Percentiles rank a stretch among this genome's conserved stretches.
phyloP scores from a whole-genome alignment of 1,140 invertebrate genomes.

The Trichonephila inaurata region DNA sequence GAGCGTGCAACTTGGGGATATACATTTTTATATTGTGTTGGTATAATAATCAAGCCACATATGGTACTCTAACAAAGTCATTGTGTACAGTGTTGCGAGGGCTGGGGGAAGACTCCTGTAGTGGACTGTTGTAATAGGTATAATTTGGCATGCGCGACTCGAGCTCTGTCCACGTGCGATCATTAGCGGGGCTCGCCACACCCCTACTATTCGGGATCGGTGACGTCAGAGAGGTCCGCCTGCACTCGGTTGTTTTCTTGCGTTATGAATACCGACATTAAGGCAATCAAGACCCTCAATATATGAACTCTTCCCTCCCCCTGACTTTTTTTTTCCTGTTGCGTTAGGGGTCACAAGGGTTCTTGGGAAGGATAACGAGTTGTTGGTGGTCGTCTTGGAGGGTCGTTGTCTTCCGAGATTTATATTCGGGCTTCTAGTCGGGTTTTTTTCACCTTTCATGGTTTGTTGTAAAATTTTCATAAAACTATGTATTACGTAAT shows the following conservation, averaged over 20 bases:
- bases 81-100: conserved; percentile 45
- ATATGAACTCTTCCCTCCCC: background rate
- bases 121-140: conserved; percentile 43
- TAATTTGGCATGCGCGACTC: conserved; percentile 70
- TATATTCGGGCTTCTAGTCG: too few species aligned
- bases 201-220: conserved; percentile 44
- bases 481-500: too few species aligned
- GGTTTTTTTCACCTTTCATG: too few species aligned
- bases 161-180: conserved; percentile 61
- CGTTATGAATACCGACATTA: conserved; percentile 53
- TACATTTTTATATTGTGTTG: conserved; percentile 68
- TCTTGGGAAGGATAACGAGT: conserved; percentile 34
- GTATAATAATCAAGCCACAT: conserved; percentile 59
- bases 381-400: conserved; percentile 12
- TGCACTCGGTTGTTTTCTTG: conserved; percentile 60
- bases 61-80: conserved; percentile 57
- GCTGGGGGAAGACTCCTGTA: background rate
- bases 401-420: conserved; percentile 15
- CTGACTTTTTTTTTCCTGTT: background rate
- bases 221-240: conserved; percentile 47
- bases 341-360: background rate
- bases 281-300: conserved; percentile 17
- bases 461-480: too few species aligned
- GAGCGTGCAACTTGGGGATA: background rate
- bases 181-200: conserved; percentile 64